Evolutionary conservation across 1,140 invertebrate genomes (phyloP), one percentile per base, ranked within the genome.

Genomic region (Eubasilissa regina): DNA sequence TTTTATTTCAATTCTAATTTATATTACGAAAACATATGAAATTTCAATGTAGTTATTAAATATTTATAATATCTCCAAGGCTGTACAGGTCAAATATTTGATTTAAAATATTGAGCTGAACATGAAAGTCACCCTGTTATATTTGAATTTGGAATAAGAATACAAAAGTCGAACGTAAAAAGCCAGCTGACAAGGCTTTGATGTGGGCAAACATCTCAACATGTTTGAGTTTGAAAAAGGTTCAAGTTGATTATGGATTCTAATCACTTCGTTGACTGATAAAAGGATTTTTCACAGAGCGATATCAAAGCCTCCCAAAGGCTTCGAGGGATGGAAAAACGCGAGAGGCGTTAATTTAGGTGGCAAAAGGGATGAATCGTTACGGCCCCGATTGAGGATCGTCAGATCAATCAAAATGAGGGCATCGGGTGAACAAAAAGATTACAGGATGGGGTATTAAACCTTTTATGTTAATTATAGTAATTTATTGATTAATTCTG

Each of bases 291-390:
- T 47, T 19, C 45, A 72, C 44, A 17, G 11, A 15, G 10, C 15
- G 48, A 48, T 45, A 72, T 48, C 8, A 72, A 74, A 25, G 48
- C 48, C 15, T 15, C 35, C 15, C 43, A 44, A 51, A 13, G 25
- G 13, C 17, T 45, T n/a, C 11, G 25, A 48, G 44, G 74, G 25
- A 17, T 75, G 15, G 12, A 21, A 43, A 75, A 55, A 75, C 21
- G 60, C 43, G 19, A 58, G 53, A 58, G 17, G 53, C 53, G 53
- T 56, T 56, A 56, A 56, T 56, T 56, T 56, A 19, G 53, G 53
- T 56, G 53, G 53, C 53, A 15, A 56, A 56, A 56, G 53, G 53
- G 53, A 56, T 56, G 53, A 19, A 56, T 56, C 53, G 19, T 56
- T 56, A 56, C 15, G 53, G 10, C 53, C 13, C 53, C 19, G 13